Evolutionary conservation across 2,113 vertebrate genomes (phyloP).

Genomic region (Cygnus atratus): DNA sequence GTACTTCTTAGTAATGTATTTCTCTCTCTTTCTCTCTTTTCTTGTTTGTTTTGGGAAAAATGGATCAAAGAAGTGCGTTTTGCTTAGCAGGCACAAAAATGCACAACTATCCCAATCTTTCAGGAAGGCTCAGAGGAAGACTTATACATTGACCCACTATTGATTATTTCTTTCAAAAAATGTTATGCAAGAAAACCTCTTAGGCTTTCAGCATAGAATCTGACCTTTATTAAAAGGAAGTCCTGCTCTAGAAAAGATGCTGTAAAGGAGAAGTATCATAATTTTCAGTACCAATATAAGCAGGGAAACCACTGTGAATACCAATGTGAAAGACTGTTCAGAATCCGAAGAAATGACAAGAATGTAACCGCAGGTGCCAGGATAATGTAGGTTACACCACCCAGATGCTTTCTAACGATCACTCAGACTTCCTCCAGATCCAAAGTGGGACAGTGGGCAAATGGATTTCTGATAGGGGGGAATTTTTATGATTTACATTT

Average conservation of each 20-base stretch:
- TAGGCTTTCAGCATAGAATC: not conserved
- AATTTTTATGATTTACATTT: not conserved
- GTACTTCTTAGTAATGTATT: conserved; percentile 13
- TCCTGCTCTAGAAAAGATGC: not conserved
- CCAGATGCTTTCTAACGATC: not conserved
- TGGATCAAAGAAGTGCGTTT: not conserved
- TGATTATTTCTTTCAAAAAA: conserved; percentile 30
- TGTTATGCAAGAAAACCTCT: not conserved
- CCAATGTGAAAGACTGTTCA: not conserved
- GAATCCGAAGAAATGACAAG: not conserved
- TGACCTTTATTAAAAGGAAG: not conserved
- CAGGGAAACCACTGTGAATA: not conserved
- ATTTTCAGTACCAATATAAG: not conserved
- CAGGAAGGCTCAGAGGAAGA: not conserved
- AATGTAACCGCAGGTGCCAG: not conserved
- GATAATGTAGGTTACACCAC: not conserved
- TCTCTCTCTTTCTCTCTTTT: not conserved
- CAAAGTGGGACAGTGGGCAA: not conserved
- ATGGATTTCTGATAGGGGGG: not conserved
- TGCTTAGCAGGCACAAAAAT: not conserved
- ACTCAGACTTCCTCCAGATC: not conserved
- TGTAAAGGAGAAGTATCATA: not conserved
- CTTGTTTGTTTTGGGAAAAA: not conserved
- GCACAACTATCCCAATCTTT: not conserved
- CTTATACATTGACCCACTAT: not conserved